Evolutionary conservation across 2,113 vertebrate genomes (phyloP), one percentile per base, ranked within the genome.

Genomic region (Sialia sialis): DNA sequence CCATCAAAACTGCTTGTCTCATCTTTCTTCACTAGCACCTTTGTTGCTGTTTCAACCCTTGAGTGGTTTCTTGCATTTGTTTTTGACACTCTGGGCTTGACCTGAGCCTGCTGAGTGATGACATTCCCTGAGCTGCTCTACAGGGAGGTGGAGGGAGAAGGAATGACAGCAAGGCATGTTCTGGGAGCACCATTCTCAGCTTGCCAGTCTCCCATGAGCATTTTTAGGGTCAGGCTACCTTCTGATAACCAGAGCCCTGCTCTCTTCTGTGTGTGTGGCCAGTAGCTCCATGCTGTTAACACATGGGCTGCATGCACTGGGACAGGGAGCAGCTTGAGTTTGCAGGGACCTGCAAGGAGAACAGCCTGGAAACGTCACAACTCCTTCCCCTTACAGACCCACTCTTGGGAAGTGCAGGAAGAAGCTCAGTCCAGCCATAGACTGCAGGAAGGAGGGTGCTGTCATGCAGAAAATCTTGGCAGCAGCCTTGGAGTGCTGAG

Each of bases 391-490:
- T 94, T 83, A 43, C 55, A 68, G 77, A 36, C 58, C 52, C 1
- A 3, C 52, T 79, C 60, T 62, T 27, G 82, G 66, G 70, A 79
- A 46, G 51, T 2, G 2, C 4, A 20, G 41, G 25, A 60, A 82
- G 92, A n/a, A 43, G n/a, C 56, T 93, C 49, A 13, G 52, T 55
- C 73, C 77, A 30, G 70, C 75, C 88, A 27, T 41, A 63, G 46
- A 59, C 87, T 69, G 60, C 6, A 9, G 77, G 74, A 68, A 90
- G 86, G 56, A 92, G 67, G 59, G 36, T 43, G 51, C 55, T 82
- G 30, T 80, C 92, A 86, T 51, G 89, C 52, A 22, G 89, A 95
- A 96, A 96, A 95, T 89, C 66, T 73, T 94, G 94, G 87, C 95
- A 95, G 94, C 56, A 81, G 27, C n/a, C 73, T 74, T 84, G 0